Evolutionary conservation across 1,140 invertebrate species (phyloP).

Genomic region (Lithobius niger): DNA sequence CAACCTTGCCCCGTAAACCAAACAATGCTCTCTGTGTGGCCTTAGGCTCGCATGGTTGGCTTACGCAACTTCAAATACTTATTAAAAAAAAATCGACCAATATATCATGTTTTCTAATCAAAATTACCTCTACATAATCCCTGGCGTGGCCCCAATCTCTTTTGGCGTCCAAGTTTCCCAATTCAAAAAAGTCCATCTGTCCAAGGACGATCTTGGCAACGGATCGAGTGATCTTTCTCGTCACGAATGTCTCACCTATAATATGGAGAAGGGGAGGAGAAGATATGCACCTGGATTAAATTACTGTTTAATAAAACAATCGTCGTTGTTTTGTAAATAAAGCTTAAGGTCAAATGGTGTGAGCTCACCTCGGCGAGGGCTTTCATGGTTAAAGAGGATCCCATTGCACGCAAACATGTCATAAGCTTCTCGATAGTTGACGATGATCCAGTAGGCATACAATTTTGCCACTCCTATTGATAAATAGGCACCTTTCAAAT

Average conservation of each 20-base stretch:
- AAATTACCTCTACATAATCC: constrained; percentile 86
- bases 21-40: too few species aligned
- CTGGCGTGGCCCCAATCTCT: constrained; percentile 99
- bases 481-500: background rate
- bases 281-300: too few species aligned
- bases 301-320: constrained; percentile 4
- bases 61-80: too few species aligned
- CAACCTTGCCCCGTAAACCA: too few species aligned
- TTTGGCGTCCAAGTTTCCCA: constrained; percentile 91
- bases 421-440: constrained; percentile 97
- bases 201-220: constrained; percentile 92
- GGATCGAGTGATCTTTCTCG: constrained; percentile 91
- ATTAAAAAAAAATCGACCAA: too few species aligned
- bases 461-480: constrained; percentile 86
- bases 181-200: constrained; percentile 68
- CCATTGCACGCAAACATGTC: constrained; percentile 97
- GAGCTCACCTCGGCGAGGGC: constrained; percentile 71
- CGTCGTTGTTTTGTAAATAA: background rate
- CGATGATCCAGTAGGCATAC: constrained; percentile 97
- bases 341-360: background rate
- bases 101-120: too few species aligned
- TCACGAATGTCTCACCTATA: constrained; percentile 89
- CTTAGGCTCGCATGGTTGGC: too few species aligned
- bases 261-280: too few species aligned
- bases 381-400: constrained; percentile 98